Percentiles rank a stretch among this genome's conserved stretches.
phyloP scores from a whole-genome alignment of 2,888 invertebrate species.

The Aleiodes alternator region DNA sequence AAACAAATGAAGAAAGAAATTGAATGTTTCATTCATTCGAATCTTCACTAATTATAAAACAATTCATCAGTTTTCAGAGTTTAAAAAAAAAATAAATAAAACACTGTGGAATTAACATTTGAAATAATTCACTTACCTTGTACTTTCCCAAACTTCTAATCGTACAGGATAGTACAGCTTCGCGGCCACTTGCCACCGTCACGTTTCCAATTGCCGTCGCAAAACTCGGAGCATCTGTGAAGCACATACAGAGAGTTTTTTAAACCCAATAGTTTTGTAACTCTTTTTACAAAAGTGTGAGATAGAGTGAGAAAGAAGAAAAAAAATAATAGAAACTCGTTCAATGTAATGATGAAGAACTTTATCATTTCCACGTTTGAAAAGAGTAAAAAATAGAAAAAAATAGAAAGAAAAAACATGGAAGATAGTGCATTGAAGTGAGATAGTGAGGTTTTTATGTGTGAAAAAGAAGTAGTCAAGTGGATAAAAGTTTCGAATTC shows the following conservation, averaged over 20 bases:
- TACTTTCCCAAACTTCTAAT: conserved; percentile 85
- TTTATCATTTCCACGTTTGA: neutral
- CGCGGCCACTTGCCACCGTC: conserved; percentile 84
- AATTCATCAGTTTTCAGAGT: too few species aligned
- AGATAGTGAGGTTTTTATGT: neutral
- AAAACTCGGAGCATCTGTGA: conserved; percentile 79
- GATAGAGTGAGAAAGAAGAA: neutral
- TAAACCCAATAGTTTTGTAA: too few species aligned
- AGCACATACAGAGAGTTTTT: conserved; percentile 42
- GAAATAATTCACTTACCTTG: conserved; percentile 79
- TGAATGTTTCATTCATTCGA: too few species aligned
- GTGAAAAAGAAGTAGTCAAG: conserved; percentile 26
- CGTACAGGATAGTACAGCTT: conserved; percentile 84
- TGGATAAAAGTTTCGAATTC: conserved; percentile 16
- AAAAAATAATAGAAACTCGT: neutral
- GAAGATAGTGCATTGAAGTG: conserved; percentile 5
- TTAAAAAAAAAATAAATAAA: too few species aligned
- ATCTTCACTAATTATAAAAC: too few species aligned
- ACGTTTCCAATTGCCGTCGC: conserved; percentile 84
- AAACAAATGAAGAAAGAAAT: too few species aligned
- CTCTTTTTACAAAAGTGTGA: conserved; percentile 7
- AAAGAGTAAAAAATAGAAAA: neutral
- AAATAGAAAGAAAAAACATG: neutral
- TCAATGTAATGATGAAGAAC: conserved; percentile 21
- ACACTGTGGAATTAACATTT: neutral